Evolutionary conservation across 2,113 vertebrate genomes (phyloP), one percentile per base, ranked within the genome.

Genomic region (Dasyurus viverrinus): DNA sequence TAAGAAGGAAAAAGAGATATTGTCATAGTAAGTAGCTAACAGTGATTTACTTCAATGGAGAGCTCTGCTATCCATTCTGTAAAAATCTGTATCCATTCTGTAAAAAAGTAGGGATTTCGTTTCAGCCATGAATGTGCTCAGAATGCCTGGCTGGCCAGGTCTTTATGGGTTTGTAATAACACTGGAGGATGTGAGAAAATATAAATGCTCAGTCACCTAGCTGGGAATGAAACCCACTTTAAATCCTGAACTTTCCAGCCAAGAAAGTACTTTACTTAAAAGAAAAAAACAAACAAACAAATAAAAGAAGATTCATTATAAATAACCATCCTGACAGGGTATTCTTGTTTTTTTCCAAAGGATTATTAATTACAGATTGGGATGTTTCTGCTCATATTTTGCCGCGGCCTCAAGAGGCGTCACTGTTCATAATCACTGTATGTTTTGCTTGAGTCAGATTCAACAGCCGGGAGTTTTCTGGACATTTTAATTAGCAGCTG

Each of bases 341-440:
- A 90, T 92, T 68, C 94, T 97, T 96, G 95, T 53, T 47, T 68
- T 94, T 96, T 96, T 96, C 95, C 93, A 55, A 96, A 96, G 94
- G 57, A 92, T 95, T 96, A 96, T 95, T 96, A 94, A 89, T 84
- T 42, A 91, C 53, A 90, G 93, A 96, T 97, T 97, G 96, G 93
- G 93, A 84, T 47, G 10, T 53, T n/a, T 0, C 91, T 95, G 60
- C 91, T 90, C 26, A 68, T 93, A 26, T 94, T 94, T 97, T 68
- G 30, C 90, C 96, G 68, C 53, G 91, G 93, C 90, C 53, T 96
- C 89, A 24, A 26, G 97, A 97, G 92, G 94, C 93, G 92, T 90
- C 1, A 0, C 92, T 96, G 46, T 94, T 97, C 8, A 11, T 55
- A 90, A 90, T 90, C 92, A 30, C 25, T 25, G 23, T 47, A 89